Evolutionary conservation across 2,888 invertebrate genomes (phyloP).

Genomic region (Ctena decussata): DNA sequence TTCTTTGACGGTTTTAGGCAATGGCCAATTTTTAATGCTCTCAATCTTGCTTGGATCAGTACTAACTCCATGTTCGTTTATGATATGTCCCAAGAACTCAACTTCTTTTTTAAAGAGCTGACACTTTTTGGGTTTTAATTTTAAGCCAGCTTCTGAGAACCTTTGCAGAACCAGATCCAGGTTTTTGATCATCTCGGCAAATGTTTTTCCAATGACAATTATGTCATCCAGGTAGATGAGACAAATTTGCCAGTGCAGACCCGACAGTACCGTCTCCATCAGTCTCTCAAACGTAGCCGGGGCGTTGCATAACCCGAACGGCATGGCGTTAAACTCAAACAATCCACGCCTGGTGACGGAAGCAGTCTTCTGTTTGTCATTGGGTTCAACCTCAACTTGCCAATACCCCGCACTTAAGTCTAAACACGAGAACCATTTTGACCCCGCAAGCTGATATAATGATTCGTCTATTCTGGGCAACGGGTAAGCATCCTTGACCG

Average conservation of each 20-base stretch:
- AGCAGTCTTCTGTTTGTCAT: neutral
- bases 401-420: neutral
- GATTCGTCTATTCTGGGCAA: neutral
- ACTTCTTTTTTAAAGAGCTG: conserved; percentile 37
- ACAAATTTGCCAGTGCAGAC: neutral
- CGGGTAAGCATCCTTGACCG: neutral
- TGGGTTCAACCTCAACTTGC: neutral
- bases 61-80: conserved; percentile 34
- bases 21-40: conserved; percentile 36
- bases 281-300: neutral
- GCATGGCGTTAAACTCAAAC: neutral
- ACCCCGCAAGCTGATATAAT: neutral
- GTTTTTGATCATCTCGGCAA: neutral
- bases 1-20: conserved; percentile 20
- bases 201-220: neutral
- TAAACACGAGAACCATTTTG: neutral
- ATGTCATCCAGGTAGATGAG: neutral
- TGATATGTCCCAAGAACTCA: conserved; percentile 35
- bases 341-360: neutral
- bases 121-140: conserved; percentile 39
- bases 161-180: neutral
- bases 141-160: conserved; percentile 4
- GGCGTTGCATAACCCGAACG: neutral
- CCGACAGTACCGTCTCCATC: neutral
- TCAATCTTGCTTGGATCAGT: conserved; percentile 33